Conservation (phyloP, 1,140 invertebrate species). For the Bombus picipes region DNA sequence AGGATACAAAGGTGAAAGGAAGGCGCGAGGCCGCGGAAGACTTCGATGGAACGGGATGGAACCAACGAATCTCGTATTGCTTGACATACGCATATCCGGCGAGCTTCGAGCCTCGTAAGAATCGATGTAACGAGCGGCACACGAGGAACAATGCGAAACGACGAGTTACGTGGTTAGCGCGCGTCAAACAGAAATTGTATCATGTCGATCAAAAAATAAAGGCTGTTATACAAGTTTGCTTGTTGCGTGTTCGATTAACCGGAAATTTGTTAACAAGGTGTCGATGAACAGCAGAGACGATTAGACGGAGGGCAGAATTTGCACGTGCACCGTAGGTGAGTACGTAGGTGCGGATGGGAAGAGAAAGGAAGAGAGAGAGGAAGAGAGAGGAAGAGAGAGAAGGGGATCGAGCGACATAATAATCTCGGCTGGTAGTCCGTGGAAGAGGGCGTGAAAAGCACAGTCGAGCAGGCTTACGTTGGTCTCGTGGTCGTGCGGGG, state of each 20-base stretch:
- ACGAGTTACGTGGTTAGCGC: background rate
- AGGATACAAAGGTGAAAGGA: background rate
- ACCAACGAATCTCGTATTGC: slow-evolving; percentile 42
- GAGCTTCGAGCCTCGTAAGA: slow-evolving; percentile 46
- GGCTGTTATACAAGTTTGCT: slow-evolving; percentile 77
- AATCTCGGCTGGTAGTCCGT: slow-evolving; percentile 46
- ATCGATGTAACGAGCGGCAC: slow-evolving; percentile 19
- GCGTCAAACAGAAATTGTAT: slow-evolving; percentile 64
- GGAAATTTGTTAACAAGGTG: too few species aligned
- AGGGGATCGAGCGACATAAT: slow-evolving; percentile 53
- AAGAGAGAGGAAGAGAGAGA: background rate
- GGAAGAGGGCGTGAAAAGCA: slow-evolving; percentile 80
- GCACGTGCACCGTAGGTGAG: background rate
- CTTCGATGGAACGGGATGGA: background rate
- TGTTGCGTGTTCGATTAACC: background rate
- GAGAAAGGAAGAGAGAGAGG: background rate
- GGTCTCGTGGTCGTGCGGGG: slow-evolving; percentile 10
- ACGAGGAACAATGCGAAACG: background rate
- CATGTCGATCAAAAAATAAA: slow-evolving; percentile 75
- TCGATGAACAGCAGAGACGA: background rate
- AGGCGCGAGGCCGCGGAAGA: background rate
- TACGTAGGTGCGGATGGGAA: background rate
- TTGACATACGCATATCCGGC: slow-evolving; percentile 33
- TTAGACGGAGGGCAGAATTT: background rate
- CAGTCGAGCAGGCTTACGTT: slow-evolving; percentile 77